Conservation (phyloP, 2,113 vertebrate genomes). For the Carassius auratus region DNA sequence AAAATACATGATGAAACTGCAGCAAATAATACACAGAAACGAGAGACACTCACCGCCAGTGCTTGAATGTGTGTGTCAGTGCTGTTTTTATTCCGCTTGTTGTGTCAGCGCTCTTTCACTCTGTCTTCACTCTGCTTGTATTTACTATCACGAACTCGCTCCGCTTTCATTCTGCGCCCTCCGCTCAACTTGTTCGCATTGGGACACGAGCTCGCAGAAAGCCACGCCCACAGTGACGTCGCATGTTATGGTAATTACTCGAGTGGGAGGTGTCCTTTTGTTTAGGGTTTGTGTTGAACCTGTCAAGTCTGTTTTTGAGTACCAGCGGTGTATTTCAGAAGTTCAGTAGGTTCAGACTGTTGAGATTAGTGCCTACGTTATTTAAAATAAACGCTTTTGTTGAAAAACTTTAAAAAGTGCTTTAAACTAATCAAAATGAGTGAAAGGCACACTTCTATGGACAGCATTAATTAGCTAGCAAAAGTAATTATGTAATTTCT, state of each 20-base stretch:
- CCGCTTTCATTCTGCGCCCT: slow-evolving; percentile 36
- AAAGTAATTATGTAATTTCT: background rate
- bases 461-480: background rate
- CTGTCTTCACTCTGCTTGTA: slow-evolving; percentile 23
- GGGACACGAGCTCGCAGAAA: slow-evolving; percentile 31
- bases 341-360: background rate
- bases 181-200: slow-evolving; percentile 15
- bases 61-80: slow-evolving; percentile 15
- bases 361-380: background rate
- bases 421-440: background rate
- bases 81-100: slow-evolving; percentile 26
- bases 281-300: background rate
- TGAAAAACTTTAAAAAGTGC: background rate
- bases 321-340: background rate
- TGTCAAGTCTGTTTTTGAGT: background rate
- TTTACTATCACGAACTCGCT: slow-evolving; percentile 34
- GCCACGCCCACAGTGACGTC: slow-evolving; percentile 34
- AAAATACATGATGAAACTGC: background rate
- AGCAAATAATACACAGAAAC: slow-evolving; percentile 15
- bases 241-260: background rate
- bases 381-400: background rate
- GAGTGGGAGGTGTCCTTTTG: background rate
- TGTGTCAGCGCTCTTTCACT: slow-evolving; percentile 13
- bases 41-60: slow-evolving; percentile 49
- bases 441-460: background rate